Base-by-base conservation (phyloP, 1,140 invertebrate genomes). In the Dryas iulia region DNA sequence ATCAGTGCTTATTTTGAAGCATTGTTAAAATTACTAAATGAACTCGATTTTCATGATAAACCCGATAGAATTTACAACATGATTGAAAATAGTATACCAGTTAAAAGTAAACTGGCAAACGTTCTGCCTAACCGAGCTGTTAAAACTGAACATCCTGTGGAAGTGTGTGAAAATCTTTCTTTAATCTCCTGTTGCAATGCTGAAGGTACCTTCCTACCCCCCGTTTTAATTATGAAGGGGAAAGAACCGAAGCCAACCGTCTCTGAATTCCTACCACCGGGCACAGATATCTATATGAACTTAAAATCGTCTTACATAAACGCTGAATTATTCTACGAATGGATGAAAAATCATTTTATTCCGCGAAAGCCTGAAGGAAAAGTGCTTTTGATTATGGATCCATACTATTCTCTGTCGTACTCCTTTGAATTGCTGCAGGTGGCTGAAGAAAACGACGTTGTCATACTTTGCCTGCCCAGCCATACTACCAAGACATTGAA, bases 311-410 rank as follows among this genome's bases (percentile, higher is more conserved):
- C 82, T 1, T 88, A 85, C 53, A 71, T 88, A 7, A 83, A 72
- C 60, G 54, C 82, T 18, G 82, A 86, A 26, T 53, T 92, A 39
- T 92, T 92, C 70, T 67, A 77, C 0, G 77, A 85, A 66, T 91
- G 82, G 82, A 63, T 89, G 8, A 77, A 73, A 59, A 72, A 83
- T 52, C 76, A 84, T 54, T 92, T 90, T 72, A 25, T 90, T 25
- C 81, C 81, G 5, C 60, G 57, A 25, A 92, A 90, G 67, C 72
- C 73, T 6, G 24, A 47, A 11, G 84, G 83, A 35, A 89, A 86
- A 64, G 80, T 80, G 28, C 8, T 71, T 64, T 91, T 25, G 54
- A 87, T 5, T 77, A 33, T 25, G 63, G 89, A 92, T 71, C 82
- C 87, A n/a, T 84, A 92, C 71, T 69, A 76, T 24, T 87, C 84